These are phyloP conservation scores for Sarcophaga caerulescens DNA, from an alignment of 2,888 invertebrate genomes.

Conservation along the genomic window DNA sequence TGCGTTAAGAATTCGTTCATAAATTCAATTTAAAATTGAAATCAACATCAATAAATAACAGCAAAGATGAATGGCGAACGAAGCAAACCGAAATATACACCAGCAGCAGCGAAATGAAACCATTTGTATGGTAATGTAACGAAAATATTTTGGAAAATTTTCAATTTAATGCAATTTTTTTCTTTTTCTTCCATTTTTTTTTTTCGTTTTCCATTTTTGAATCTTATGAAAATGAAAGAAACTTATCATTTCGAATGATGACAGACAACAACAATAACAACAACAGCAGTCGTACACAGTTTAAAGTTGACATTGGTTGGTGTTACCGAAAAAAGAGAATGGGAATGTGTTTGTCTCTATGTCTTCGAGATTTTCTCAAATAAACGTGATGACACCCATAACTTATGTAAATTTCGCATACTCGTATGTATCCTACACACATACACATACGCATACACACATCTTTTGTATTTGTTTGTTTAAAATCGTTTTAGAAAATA, in stretches of 20 bases:
- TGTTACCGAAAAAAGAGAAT: no score
- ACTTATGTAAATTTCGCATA: slow-evolving; percentile 57
- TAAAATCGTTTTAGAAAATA: neutral
- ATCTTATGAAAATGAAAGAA: slow-evolving; percentile 21
- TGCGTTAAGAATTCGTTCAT: neutral
- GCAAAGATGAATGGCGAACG: slow-evolving; percentile 13
- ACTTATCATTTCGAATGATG: slow-evolving; percentile 37
- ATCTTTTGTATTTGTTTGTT: slow-evolving; percentile 38
- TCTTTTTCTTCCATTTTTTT: neutral
- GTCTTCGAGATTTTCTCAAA: neutral
- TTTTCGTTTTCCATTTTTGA: neutral
- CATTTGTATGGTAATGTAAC: slow-evolving; percentile 24
- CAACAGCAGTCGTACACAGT: slow-evolving; percentile 14
- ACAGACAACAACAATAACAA: neutral
- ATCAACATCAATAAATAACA: slow-evolving; percentile 48
- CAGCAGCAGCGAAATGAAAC: slow-evolving; percentile 21
- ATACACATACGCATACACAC: slow-evolving; percentile 19
- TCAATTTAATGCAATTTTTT: slow-evolving; percentile 7
- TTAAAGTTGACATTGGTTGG: neutral
- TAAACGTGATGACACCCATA: slow-evolving; percentile 53
- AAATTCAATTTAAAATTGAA: slow-evolving; percentile 36
- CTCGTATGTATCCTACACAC: neutral
- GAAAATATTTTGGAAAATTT: slow-evolving; percentile 8
- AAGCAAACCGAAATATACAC: slow-evolving; percentile 6
- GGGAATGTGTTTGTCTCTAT: slow-evolving; percentile 3